These are phyloP conservation scores for Vicugna pacos DNA, from an alignment of 2,113 vertebrate species.

Conservation along the genomic window DNA sequence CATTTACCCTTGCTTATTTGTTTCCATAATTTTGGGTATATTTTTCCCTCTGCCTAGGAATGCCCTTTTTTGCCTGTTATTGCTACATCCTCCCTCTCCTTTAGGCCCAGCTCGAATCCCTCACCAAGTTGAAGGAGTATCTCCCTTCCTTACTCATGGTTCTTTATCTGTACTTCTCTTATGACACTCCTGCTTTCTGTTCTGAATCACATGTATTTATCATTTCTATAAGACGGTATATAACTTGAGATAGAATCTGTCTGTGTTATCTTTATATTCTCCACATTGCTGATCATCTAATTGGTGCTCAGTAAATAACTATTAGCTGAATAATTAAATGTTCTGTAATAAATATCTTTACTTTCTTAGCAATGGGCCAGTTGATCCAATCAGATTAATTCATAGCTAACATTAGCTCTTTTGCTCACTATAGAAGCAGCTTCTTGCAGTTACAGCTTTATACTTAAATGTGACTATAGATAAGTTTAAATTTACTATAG, in stretches of 20 bases:
- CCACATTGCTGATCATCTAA: background rate
- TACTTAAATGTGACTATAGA: background rate
- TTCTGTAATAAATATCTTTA: background rate
- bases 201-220: background rate
- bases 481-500: conserved; percentile 40
- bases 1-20: background rate
- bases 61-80: background rate
- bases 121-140: background rate
- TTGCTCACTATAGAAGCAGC: background rate
- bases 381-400: conserved; percentile 1
- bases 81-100: background rate
- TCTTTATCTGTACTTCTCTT: background rate
- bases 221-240: background rate
- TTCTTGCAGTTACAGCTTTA: background rate
- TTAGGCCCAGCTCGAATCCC: background rate
- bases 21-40: background rate
- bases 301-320: conserved; percentile 15
- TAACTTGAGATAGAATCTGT: background rate
- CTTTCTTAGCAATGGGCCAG: background rate
- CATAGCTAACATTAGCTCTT: conserved; percentile 16
- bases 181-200: background rate
- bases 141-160: background rate
- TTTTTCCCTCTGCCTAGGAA: background rate
- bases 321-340: conserved; percentile 22
- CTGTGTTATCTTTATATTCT: background rate